Percentiles rank a stretch among this genome's conserved stretches.
Evolutionary conservation across 2,113 vertebrate genomes (phyloP).

Genomic region (Lathamus discolor): DNA sequence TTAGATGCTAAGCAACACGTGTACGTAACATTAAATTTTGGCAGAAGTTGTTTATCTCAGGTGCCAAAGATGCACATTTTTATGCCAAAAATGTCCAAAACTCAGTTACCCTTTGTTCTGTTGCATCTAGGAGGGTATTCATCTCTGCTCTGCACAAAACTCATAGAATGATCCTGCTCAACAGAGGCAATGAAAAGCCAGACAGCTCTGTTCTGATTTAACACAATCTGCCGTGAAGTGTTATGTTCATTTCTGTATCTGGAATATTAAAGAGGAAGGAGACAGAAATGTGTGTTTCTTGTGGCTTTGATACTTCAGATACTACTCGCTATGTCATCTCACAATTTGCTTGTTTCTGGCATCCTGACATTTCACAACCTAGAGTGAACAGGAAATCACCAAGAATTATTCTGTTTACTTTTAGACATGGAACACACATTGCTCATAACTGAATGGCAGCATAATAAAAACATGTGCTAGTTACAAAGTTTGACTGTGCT

Average conservation of each 20-base stretch:
- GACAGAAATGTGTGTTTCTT: background rate
- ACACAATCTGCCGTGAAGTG: background rate
- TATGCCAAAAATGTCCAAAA: background rate
- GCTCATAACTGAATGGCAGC: background rate
- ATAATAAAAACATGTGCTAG: background rate
- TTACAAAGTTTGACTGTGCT: background rate
- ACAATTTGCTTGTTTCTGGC: background rate
- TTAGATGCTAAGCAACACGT: background rate
- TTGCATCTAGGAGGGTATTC: background rate
- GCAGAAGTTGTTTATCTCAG: background rate
- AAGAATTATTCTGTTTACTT: conserved; percentile 1
- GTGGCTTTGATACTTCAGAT: conserved; percentile 11
- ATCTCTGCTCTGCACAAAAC: background rate
- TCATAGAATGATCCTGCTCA: background rate
- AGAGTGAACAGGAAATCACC: conserved; percentile 22
- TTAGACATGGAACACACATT: background rate
- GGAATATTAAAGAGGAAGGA: conserved; percentile 16
- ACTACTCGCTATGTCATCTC: background rate
- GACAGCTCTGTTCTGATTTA: background rate
- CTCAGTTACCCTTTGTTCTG: background rate
- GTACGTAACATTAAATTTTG: background rate
- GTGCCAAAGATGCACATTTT: background rate
- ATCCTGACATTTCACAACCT: background rate
- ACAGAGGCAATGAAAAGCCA: background rate
- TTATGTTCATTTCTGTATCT: background rate